phyloP scores from a whole-genome alignment of 2,113 vertebrate genomes.

The Mustela lutreola region DNA sequence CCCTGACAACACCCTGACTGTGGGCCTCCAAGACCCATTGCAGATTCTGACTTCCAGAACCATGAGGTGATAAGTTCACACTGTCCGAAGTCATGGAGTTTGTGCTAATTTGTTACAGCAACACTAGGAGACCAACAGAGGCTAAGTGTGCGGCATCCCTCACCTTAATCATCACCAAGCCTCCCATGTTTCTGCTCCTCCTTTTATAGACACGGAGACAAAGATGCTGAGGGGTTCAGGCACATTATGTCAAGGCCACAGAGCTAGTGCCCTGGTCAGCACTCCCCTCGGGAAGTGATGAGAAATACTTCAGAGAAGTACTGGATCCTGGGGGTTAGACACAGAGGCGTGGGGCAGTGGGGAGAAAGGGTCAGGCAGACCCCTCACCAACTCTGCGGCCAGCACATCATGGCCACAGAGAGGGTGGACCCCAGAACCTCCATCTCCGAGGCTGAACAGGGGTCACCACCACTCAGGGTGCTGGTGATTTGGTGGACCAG shows the following conservation, averaged over 20 bases:
- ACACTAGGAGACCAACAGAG: background rate
- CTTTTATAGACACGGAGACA: background rate
- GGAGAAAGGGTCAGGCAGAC: background rate
- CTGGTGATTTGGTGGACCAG: background rate
- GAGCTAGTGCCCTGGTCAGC: background rate
- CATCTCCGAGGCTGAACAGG: background rate
- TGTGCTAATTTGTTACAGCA: background rate
- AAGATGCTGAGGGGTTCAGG: background rate
- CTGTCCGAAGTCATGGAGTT: background rate
- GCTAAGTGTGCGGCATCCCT: background rate
- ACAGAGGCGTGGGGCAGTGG: background rate
- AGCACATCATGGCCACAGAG: background rate
- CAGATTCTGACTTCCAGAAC: background rate
- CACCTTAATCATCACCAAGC: background rate
- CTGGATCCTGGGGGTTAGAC: no score
- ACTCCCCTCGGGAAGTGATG: background rate
- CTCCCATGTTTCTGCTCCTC: background rate
- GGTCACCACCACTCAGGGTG: background rate
- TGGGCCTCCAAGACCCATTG: background rate
- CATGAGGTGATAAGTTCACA: fast-evolving
- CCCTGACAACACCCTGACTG: background rate
- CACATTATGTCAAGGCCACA: background rate
- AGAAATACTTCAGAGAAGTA: background rate
- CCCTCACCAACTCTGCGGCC: background rate
- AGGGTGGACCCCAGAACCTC: background rate